Conservation (phyloP, 2,797 vertebrate species). For the Rhinogobio ventralis region DNA sequence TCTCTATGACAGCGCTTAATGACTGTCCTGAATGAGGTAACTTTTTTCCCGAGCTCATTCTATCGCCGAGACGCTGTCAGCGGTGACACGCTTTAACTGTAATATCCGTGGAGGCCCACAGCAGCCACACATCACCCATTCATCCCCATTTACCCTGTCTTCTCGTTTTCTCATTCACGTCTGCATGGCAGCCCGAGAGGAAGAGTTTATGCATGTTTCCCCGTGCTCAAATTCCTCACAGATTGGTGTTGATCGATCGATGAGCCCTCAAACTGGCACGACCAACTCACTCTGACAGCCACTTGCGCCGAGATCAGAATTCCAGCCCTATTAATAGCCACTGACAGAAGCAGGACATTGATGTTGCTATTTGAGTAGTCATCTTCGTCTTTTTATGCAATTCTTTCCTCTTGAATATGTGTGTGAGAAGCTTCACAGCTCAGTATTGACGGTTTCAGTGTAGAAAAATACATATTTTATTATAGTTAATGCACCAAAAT, state of each 20-base stretch:
- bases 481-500: not conserved
- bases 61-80: constrained; percentile 23
- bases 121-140: constrained; percentile 33
- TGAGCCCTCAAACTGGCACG: constrained; percentile 34
- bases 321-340: constrained; percentile 55
- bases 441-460: not conserved
- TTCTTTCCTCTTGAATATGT: not conserved
- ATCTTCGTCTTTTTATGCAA: not conserved
- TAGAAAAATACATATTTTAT: not conserved
- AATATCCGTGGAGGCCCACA: not conserved
- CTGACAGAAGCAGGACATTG: constrained; percentile 25
- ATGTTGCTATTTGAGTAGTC: not conserved
- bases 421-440: not conserved
- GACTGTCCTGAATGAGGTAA: constrained; percentile 36
- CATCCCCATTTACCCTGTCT: constrained; percentile 28
- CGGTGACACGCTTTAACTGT: constrained; percentile 16
- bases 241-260: constrained; percentile 58
- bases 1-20: constrained; percentile 54
- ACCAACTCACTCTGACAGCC: constrained; percentile 46
- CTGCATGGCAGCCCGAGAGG: constrained; percentile 21
- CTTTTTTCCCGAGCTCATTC: constrained; percentile 34
- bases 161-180: constrained; percentile 7
- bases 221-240: constrained; percentile 51
- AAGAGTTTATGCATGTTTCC: constrained; percentile 58
- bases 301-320: constrained; percentile 44